Evolutionary conservation across 1,140 invertebrate species (phyloP).

Genomic region (Apocrypta bakeri): DNA sequence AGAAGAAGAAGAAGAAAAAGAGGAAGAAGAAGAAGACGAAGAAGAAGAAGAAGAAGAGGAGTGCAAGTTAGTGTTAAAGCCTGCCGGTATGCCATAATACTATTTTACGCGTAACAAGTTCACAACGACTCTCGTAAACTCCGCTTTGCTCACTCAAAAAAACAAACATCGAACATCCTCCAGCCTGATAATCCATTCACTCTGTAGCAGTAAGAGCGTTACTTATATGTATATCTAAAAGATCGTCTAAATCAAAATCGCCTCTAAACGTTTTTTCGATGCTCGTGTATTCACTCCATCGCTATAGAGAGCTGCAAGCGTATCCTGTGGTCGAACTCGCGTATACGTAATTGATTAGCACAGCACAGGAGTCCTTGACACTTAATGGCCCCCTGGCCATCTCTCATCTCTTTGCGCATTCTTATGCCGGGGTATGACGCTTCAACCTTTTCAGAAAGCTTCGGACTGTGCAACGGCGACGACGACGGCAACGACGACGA

Average conservation of each 20-base stretch:
- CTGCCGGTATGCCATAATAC: not conserved
- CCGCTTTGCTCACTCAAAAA: not conserved
- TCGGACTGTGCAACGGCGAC: not conserved
- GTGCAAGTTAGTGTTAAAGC: not conserved
- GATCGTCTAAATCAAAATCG: too few relatives aligned
- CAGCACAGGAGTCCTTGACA: slow-evolving; percentile 58
- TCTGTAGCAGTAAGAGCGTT: too few relatives aligned
- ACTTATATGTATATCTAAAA: too few relatives aligned
- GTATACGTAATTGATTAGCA: slow-evolving; percentile 61
- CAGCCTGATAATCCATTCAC: too few relatives aligned
- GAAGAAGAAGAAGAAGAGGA: too few relatives aligned
- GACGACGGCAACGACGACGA: too few relatives aligned
- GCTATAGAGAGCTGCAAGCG: slow-evolving; percentile 35
- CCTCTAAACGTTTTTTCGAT: too few relatives aligned
- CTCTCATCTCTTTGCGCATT: slow-evolving; percentile 46
- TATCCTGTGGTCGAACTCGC: slow-evolving; percentile 25
- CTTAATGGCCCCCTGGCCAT: slow-evolving; percentile 57
- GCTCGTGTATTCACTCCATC: slow-evolving; percentile 45
- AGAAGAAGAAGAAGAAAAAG: too few relatives aligned
- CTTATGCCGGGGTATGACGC: slow-evolving; percentile 20
- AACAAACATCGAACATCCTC: not conserved
- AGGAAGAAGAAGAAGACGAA: too few relatives aligned
- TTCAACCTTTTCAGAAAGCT: not conserved
- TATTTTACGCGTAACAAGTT: not conserved
- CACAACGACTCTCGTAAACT: not conserved